These are phyloP conservation scores for fruit fly (Drosophila melanogaster) DNA, from an alignment of 1,140 invertebrate genomes.

Conservation along the genomic window Release_6_plus_ISO1_MT NT_033777.3:15647501-15648000, in stretches of 20 bases:
- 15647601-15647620: conserved; percentile 16
- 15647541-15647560: conserved; percentile 39
- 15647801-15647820: conserved; percentile 18
- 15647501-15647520: conserved; percentile 27
- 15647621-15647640: conserved; percentile 19
- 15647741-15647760: conserved; percentile 30
- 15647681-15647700: conserved; percentile 83
- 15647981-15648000: conserved; percentile 61
- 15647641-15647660: conserved; percentile 48
- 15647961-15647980: conserved; percentile 63
- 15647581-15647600: conserved; percentile 71
- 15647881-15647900: conserved; percentile 79
- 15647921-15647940: conserved; percentile 11
- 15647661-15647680: conserved; percentile 61
- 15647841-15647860: conserved; percentile 67
- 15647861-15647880: conserved; percentile 55
- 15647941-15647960: conserved; percentile 18
- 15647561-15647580: conserved; percentile 58
- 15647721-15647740: conserved; percentile 61
- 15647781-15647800: conserved; percentile 49
- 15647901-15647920: conserved; percentile 79
- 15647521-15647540: conserved; percentile 76
- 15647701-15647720: conserved; percentile 82
- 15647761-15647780: conserved; percentile 34
- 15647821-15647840: conserved; percentile 80